These are phyloP conservation scores for Apodemia zela DNA, from an alignment of 2,888 invertebrate genomes.

Conservation along the genomic window DNA sequence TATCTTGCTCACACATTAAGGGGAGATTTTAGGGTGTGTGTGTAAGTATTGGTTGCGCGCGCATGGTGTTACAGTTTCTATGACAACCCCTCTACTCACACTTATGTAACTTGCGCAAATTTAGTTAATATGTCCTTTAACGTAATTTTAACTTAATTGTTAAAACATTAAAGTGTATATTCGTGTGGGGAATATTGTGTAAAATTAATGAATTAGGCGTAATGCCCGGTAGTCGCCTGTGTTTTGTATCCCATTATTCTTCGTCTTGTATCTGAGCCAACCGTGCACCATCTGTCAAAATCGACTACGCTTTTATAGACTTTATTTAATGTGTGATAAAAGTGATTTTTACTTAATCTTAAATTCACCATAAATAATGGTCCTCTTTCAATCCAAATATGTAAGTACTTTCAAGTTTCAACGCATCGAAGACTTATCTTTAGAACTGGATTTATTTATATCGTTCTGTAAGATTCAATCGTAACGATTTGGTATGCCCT, in stretches of 20 bases:
- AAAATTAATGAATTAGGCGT: constrained; percentile 76
- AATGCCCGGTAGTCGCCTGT: constrained; percentile 66
- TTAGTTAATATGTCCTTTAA: constrained; percentile 36
- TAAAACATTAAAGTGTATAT: constrained; percentile 31
- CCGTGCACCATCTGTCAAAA: constrained; percentile 37
- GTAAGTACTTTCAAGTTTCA: constrained; percentile 30
- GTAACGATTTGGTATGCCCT: not conserved
- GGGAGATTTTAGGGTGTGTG: constrained; percentile 48
- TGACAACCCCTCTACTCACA: constrained; percentile 77
- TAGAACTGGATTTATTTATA: constrained; percentile 14
- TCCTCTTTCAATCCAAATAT: constrained; percentile 28
- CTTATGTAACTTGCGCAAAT: constrained; percentile 65
- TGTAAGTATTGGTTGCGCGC: constrained; percentile 69
- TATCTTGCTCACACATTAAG: constrained; percentile 53
- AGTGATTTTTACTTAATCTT: constrained; percentile 26
- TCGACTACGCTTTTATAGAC: constrained; percentile 29
- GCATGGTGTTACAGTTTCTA: constrained; percentile 75
- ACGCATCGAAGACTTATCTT: constrained; percentile 26
- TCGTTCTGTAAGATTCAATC: not conserved
- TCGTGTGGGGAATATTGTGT: constrained; percentile 40
- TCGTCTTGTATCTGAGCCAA: constrained; percentile 43
- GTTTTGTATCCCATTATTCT: constrained; percentile 66
- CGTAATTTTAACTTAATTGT: constrained; percentile 32
- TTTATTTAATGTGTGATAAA: constrained; percentile 22
- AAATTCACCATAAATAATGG: constrained; percentile 24